phyloP scores from a whole-genome alignment of 2,888 invertebrate genomes.

The Eurytoma californica region DNA sequence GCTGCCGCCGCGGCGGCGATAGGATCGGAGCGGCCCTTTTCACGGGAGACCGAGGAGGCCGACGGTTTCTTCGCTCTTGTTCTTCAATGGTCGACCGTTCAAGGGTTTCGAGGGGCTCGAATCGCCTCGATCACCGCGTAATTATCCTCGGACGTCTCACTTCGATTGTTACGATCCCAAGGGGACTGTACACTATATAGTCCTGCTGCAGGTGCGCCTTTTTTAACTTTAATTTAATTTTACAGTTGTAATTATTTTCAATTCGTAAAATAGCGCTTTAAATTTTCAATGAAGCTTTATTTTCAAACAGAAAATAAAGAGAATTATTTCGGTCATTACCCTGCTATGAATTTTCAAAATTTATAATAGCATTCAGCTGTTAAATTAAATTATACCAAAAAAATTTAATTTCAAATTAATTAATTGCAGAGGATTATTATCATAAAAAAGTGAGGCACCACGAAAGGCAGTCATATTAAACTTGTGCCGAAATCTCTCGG shows the following conservation, averaged over 20 bases:
- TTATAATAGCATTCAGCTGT: too few species aligned
- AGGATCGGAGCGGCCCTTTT: background rate
- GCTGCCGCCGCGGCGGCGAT: background rate
- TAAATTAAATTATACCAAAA: background rate
- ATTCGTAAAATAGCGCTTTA: background rate
- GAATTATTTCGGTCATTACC: too few species aligned
- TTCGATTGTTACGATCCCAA: background rate
- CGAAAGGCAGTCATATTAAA: too few species aligned
- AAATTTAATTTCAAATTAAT: background rate
- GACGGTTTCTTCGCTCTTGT: background rate
- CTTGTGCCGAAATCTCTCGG: too few species aligned
- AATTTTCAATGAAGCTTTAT: background rate
- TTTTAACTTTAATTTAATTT: too few species aligned
- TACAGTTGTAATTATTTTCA: too few species aligned
- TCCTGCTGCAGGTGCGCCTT: too few species aligned
- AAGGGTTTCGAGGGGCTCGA: background rate
- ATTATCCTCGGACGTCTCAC: conserved; percentile 9
- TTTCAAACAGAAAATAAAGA: too few species aligned
- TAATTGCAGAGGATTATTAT: too few species aligned
- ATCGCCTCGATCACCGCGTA: conserved; percentile 2
- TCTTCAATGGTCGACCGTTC: background rate
- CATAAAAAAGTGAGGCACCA: too few species aligned
- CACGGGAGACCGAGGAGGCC: background rate
- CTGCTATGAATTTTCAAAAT: too few species aligned
- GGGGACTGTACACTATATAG: background rate